A percentile compares a stretch with the other conserved stretches of the same genome.
These are phyloP conservation scores for Coptotermes formosanus DNA, from an alignment of 1,140 invertebrate species.

Conservation along the genomic window DNA sequence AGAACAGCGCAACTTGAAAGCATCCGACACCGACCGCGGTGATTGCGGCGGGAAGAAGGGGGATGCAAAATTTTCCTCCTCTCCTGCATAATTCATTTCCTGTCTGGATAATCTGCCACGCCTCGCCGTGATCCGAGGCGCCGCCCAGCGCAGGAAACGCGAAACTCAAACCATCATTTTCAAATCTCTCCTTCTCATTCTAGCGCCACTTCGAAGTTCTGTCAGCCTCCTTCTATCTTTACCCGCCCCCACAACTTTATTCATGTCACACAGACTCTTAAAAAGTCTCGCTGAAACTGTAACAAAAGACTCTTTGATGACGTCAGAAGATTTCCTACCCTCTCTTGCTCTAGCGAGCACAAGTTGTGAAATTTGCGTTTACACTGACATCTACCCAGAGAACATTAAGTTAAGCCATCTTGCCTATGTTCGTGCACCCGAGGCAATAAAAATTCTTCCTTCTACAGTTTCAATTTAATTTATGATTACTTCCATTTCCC, in stretches of 20 bases:
- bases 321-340: background rate
- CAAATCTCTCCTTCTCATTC: background rate
- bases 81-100: slow-evolving; percentile 8
- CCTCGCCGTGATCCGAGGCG: slow-evolving; percentile 10
- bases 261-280: background rate
- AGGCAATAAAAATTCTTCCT: slow-evolving; percentile 6
- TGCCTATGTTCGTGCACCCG: background rate
- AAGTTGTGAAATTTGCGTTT: slow-evolving; percentile 19
- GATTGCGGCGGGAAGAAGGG: background rate
- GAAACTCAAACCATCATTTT: slow-evolving; percentile 16
- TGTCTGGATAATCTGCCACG: slow-evolving; percentile 14
- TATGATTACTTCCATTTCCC: slow-evolving; percentile 11
- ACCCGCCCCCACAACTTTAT: background rate
- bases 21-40: background rate
- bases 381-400: background rate
- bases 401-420: background rate
- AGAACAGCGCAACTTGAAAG: background rate
- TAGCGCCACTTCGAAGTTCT: background rate
- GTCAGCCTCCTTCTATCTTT: background rate
- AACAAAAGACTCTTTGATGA: slow-evolving; percentile 17
- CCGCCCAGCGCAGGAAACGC: slow-evolving; percentile 14
- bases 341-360: background rate
- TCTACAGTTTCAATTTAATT: slow-evolving; percentile 5
- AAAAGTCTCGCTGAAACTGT: background rate
- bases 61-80: background rate